A percentile compares a stretch with the other conserved stretches of the same genome.
Conservation (phyloP, 1,140 invertebrate species). For the Lineus longissimus region DNA sequence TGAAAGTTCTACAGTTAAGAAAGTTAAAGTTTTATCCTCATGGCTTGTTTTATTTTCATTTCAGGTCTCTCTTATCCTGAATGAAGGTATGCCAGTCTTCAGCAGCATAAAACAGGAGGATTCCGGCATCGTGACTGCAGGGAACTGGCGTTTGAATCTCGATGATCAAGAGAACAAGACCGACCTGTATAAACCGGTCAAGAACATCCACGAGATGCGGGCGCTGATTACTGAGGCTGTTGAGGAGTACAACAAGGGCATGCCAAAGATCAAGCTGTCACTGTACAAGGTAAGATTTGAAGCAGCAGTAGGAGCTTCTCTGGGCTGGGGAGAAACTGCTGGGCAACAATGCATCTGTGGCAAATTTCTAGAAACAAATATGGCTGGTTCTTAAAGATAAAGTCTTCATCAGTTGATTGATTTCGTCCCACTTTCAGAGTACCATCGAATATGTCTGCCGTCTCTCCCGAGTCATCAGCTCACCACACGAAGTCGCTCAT, state of each 20-base stretch:
- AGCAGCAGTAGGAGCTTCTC: background rate
- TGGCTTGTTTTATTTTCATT: background rate
- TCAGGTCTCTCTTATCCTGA: conserved; percentile 40
- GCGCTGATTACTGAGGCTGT: conserved; percentile 43
- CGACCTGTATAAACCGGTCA: conserved; percentile 39
- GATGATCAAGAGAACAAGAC: conserved; percentile 42
- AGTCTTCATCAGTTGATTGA: no score
- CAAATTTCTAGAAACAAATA: no score
- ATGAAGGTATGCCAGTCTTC: conserved; percentile 35
- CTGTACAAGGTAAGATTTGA: conserved; percentile 39
- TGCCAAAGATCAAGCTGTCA: conserved; percentile 45
- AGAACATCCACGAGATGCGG: conserved; percentile 29
- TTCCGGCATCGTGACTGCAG: conserved; percentile 49
- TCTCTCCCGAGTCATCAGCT: conserved; percentile 44
- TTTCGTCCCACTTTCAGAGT: no score
- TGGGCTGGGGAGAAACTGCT: no score
- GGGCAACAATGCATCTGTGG: no score
- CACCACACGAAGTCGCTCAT: conserved; percentile 48
- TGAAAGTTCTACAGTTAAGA: no score
- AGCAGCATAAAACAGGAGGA: conserved; percentile 52
- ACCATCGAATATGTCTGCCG: conserved; percentile 48
- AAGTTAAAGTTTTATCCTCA: no score
- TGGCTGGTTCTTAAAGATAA: no score
- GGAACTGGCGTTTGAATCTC: conserved; percentile 35
- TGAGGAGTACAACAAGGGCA: conserved; percentile 51